Base-by-base conservation (phyloP, 2,888 invertebrate genomes). In the Volucella inflata region DNA sequence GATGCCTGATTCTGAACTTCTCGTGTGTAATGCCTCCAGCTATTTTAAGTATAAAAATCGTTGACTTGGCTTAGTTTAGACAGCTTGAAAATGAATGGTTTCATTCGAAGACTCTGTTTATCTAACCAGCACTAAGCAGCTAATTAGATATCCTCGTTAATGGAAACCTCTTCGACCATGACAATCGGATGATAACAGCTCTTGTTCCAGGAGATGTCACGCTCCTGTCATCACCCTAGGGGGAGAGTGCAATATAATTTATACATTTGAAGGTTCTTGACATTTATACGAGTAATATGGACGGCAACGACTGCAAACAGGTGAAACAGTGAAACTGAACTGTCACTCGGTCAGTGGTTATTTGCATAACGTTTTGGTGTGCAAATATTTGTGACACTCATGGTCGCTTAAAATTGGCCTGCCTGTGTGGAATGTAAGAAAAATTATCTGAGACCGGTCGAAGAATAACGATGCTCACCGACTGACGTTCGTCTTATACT, bases 311-410 rank as follows among this genome's bases (percentile, higher is more conserved):
- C 51, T 51, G 50, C 65, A 38, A 16, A 44, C 46, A 65, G 70
- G 48, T 64, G 48, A 57, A n/a, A 8, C 38, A 10, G 44, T 62
- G 14, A 16, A 65, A 11, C 21, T 71, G 51, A n/a, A 36, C 36
- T 17, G 17, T 30, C 17, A 59, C 36, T 70, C 51, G 65, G 60
- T 70, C 50, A 53, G 70, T 60, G 44, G 44, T 8, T 42, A 78
- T 79, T 79, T 83, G 78, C 83, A 78, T 67, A 78, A 83, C 67
- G 44, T 65, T 84, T 84, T 84, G 84, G 84, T 80, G 80, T 80
- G 80, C 76, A 84, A 84, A 75, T 80, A 42, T 36, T 50, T 21
- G 80, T 71, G 70, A 80, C 84, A 65, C 80, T 84, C 80, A 79
- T 44, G 74, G 70, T 38, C 38, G 70, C 16, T 62, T 14, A 50